Conservation (phyloP, 1,140 invertebrate species). For the Papilio xuthus region DNA sequence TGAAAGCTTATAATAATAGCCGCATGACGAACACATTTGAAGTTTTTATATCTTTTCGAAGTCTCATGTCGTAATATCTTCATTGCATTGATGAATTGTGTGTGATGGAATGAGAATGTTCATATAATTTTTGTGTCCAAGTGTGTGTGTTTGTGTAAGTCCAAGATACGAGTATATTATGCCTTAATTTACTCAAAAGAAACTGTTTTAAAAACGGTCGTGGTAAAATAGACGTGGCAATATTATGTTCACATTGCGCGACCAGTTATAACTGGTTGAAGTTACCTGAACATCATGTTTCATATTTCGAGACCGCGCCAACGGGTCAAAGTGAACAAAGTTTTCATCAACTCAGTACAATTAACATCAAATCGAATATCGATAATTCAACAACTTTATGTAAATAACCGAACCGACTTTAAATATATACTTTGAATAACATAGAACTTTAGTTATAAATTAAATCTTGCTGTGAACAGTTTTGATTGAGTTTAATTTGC, state of each 20-base stretch:
- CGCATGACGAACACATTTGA: slow-evolving; percentile 2
- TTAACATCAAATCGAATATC: background rate
- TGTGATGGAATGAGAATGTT: background rate
- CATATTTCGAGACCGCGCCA: too few species aligned
- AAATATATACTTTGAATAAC: slow-evolving; percentile 2
- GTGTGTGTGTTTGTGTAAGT: too few species aligned
- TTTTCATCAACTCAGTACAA: background rate
- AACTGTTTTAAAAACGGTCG: too few species aligned
- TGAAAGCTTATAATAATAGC: background rate
- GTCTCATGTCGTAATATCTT: slow-evolving; percentile 9
- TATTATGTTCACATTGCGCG: too few species aligned
- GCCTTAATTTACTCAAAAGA: too few species aligned
- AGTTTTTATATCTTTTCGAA: background rate
- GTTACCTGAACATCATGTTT: too few species aligned
- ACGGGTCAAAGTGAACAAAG: too few species aligned
- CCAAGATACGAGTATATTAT: too few species aligned
- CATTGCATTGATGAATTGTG: background rate
- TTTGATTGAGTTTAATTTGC: background rate
- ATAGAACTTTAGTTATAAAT: slow-evolving; percentile 14
- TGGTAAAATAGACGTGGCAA: too few species aligned
- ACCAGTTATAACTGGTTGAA: too few species aligned
- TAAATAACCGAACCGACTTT: slow-evolving; percentile 6
- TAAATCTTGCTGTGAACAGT: slow-evolving; percentile 6
- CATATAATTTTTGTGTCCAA: background rate
- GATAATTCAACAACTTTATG: background rate